A percentile compares a stretch with the other conserved stretches of the same genome.
phyloP scores from a whole-genome alignment of 2,888 invertebrate species.

The Morpho deidamia region DNA sequence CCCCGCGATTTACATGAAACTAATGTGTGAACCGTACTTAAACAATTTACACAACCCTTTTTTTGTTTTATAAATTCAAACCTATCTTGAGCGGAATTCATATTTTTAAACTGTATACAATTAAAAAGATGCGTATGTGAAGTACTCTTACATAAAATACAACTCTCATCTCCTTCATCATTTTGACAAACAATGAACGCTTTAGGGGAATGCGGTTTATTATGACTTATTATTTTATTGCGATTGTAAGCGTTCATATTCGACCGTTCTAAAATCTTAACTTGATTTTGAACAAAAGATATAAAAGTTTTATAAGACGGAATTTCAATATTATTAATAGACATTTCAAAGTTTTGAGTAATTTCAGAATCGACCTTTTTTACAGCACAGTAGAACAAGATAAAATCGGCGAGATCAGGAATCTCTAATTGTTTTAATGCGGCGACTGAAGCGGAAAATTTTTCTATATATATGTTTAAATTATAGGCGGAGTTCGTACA shows the following conservation, averaged over 20 bases:
- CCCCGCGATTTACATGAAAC: not conserved
- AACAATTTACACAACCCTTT: not conserved
- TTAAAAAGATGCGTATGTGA: not conserved
- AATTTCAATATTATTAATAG: not conserved
- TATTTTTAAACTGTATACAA: not conserved
- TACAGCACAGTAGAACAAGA: not conserved
- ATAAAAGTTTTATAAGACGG: not conserved
- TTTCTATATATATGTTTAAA: not conserved
- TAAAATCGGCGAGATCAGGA: not conserved
- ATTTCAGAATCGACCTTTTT: not conserved
- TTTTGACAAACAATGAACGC: not conserved
- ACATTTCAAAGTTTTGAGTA: not conserved
- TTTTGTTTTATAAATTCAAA: not conserved
- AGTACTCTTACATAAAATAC: not conserved
- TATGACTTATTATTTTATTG: not conserved
- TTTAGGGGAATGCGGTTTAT: not conserved
- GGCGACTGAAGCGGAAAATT: not conserved
- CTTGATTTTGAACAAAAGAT: not conserved
- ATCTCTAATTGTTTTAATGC: not conserved
- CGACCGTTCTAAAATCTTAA: not conserved
- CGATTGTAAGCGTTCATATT: not conserved
- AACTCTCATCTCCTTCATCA: not conserved
- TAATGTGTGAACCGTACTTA: not conserved
- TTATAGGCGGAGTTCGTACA: not conserved
- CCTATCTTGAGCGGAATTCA: not conserved